Percentiles rank a stretch among this genome's conserved stretches.
Conservation (phyloP, 2,888 invertebrate genomes). For the Drosophila mimetica region DNA sequence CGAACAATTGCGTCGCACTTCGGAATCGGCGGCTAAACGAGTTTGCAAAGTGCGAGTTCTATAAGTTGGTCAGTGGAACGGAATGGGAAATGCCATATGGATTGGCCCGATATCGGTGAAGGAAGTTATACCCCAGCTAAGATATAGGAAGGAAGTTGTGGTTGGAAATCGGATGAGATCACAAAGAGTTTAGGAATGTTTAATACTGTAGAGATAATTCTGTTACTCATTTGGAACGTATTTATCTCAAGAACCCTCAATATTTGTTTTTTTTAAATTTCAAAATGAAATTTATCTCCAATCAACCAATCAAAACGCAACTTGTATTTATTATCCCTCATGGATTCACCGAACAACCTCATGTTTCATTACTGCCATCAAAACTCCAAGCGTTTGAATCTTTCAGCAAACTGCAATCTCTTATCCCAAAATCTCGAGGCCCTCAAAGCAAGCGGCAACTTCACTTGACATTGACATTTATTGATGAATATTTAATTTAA, state of each 20-base stretch:
- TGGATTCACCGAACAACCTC: background rate
- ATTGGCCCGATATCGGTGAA: constrained; percentile 27
- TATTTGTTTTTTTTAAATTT: no score
- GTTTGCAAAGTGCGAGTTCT: constrained; percentile 49
- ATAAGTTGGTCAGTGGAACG: constrained; percentile 69
- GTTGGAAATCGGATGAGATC: background rate
- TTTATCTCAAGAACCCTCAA: background rate
- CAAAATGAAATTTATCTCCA: background rate
- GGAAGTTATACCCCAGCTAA: constrained; percentile 22
- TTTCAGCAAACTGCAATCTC: constrained; percentile 33
- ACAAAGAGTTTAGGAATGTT: background rate
- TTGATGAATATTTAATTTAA: constrained; percentile 55
- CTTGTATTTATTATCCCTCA: background rate
- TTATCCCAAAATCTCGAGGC: constrained; percentile 12
- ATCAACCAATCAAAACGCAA: constrained; percentile 1
- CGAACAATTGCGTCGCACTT: constrained; percentile 45
- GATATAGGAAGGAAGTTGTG: constrained; percentile 17
- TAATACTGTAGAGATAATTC: background rate
- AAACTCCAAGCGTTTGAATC: background rate
- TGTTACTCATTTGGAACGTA: no score
- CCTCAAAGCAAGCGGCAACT: constrained; percentile 32
- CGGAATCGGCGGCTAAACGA: constrained; percentile 62
- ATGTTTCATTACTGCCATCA: constrained; percentile 10
- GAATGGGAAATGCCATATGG: constrained; percentile 34
- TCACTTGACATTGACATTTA: constrained; percentile 54